phyloP scores from a whole-genome alignment of 2,113 vertebrate species.

The Hypocryptadius cinnamomeus region DNA sequence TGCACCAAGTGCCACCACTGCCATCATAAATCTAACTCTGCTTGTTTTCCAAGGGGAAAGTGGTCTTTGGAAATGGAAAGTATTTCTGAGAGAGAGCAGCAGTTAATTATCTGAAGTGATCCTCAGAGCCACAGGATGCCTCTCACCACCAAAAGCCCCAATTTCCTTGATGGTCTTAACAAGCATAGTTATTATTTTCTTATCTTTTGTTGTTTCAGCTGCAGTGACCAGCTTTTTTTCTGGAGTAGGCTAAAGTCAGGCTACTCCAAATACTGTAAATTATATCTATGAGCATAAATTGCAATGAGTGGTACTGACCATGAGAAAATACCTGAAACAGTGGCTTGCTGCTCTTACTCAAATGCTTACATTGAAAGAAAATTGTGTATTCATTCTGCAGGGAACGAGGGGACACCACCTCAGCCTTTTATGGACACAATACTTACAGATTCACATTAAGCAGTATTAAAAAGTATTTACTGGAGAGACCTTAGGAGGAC shows the following conservation, averaged over 20 bases:
- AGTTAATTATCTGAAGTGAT: slow-evolving; percentile 22
- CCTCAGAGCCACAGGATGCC: neutral
- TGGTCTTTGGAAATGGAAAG: neutral
- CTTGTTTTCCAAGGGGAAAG: neutral
- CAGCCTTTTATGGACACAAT: neutral
- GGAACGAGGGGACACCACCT: neutral
- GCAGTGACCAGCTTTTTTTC: neutral
- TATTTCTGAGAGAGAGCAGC: neutral
- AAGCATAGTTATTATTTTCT: neutral
- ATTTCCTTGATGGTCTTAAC: neutral
- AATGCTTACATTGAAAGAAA: neutral
- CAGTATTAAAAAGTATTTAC: neutral
- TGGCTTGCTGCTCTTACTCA: neutral
- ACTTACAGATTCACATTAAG: neutral
- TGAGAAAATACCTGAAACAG: neutral
- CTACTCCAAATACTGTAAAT: neutral
- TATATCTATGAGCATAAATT: neutral
- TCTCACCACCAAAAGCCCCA: neutral
- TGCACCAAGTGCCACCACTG: neutral
- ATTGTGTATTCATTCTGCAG: neutral
- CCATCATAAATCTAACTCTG: neutral
- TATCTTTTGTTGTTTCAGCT: neutral
- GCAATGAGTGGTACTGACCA: neutral
- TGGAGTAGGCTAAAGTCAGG: neutral
- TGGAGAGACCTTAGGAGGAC: neutral